phyloP scores from a whole-genome alignment of 2,113 vertebrate species.

The Bucco capensis region DNA sequence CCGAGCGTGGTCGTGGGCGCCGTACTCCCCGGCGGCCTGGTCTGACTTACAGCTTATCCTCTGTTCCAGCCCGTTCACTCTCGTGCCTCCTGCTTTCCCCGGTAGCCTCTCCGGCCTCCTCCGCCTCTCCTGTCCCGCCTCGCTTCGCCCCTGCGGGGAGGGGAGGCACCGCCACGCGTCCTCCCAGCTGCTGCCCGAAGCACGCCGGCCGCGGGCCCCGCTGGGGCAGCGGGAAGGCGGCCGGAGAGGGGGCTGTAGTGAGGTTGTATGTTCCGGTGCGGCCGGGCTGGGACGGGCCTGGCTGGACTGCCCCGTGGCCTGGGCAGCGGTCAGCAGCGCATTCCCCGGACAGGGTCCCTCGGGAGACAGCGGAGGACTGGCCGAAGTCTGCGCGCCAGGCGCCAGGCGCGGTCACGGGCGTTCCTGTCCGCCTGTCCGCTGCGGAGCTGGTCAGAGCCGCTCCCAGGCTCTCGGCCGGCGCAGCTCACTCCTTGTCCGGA shows the following conservation, averaged over 20 bases:
- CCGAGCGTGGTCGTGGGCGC: not conserved
- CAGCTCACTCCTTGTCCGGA: no score
- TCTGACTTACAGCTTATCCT: fast-evolving
- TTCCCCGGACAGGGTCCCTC: no score
- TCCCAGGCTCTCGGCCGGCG: not conserved
- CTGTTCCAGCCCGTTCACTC: no score
- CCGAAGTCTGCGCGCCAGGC: not conserved
- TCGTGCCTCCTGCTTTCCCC: fast-evolving
- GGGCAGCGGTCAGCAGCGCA: not conserved
- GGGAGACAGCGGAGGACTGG: no score
- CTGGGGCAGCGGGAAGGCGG: not conserved
- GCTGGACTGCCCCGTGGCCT: not conserved
- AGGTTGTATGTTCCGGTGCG: not conserved
- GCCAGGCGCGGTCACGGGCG: not conserved
- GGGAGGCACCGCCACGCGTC: not conserved
- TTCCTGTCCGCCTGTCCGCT: not conserved
- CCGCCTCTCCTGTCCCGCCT: no score
- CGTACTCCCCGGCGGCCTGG: not conserved
- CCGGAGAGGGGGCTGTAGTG: not conserved
- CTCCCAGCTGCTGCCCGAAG: not conserved
- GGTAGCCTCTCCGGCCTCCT: no score
- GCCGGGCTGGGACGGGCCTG: no score
- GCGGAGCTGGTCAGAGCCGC: no score
- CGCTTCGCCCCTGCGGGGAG: not conserved
- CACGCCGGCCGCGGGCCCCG: not conserved